Evolutionary conservation across 2,797 vertebrate species (phyloP), one percentile per base, ranked within the genome.

Genomic region (Sylvilagus floridanus): DNA sequence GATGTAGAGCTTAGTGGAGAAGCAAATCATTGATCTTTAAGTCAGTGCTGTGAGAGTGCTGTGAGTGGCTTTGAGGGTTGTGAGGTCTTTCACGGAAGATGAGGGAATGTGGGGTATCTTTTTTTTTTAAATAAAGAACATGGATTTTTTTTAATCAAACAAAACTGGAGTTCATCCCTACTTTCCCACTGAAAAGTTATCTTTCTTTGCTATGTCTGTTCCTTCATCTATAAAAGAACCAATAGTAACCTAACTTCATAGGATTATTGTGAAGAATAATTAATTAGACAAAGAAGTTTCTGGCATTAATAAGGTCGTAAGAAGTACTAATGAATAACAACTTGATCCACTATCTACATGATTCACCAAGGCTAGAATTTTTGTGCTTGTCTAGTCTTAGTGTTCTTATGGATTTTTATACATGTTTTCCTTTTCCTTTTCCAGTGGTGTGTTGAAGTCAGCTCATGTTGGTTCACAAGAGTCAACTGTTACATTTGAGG

Each of bases 241-340:
- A 65, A 54, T 50, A 50, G 30, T 89, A 42, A 60, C 68, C 81
- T 4, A 82, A 79, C 11, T 84, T 95, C 28, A 8, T 60, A 89
- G 90, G 54, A 84, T 35, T 54, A 21, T 81, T 78, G 3, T 66
- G 32, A 84, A 88, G 19, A 86, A 76, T 42, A 78, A 79, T 94
- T 97, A 97, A 78, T 86, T 91, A 73, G 88, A 95, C n/a, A 50
- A 90, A 92, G 22, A 75, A 11, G 5, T 84, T 28, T 32, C 47
- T 84, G 63, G 17, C 28, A 68, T 83, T 83, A 91, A 21, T 84
- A 84, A n/a, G 5, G 75, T 90, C 79, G 71, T 32, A 77, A 50
- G 63, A 88, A 88, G 47, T 84, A 69, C 30, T 69, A 65, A 52
- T 42, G 14, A 71, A 63, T 60, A 76, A 50, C 22, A 86, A 28